phyloP scores from a whole-genome alignment of 1,140 invertebrate genomes.

The Zaprionus inermis region DNA sequence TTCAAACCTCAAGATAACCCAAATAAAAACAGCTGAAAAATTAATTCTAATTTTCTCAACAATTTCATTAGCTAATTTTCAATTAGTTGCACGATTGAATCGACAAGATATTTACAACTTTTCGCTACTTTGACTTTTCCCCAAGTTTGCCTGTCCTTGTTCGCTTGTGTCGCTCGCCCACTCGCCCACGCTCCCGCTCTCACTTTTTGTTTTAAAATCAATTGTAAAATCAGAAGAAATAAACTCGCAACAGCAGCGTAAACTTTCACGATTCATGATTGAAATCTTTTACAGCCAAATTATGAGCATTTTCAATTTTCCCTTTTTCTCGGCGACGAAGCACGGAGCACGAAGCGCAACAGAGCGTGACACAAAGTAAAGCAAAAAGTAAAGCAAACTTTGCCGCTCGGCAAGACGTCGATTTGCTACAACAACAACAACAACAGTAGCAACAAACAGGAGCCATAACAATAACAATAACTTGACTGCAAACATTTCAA shows the following conservation, averaged over 20 bases:
- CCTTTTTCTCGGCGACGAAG: constrained; percentile 2
- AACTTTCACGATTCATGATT: constrained; percentile 79
- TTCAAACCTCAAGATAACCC: not conserved
- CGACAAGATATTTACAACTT: constrained; percentile 79
- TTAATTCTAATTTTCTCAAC: constrained; percentile 57
- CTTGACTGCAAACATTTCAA: constrained; percentile 80
- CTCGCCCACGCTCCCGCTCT: too few species aligned
- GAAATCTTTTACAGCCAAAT: constrained; percentile 82
- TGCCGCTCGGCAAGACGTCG: constrained; percentile 64
- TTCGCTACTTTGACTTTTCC: constrained; percentile 27
- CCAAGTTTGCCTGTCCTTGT: not conserved
- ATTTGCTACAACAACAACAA: constrained; percentile 57
- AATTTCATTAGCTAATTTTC: constrained; percentile 77
- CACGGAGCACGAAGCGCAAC: constrained; percentile 48
- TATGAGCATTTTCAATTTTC: constrained; percentile 81
- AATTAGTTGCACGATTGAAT: constrained; percentile 81
- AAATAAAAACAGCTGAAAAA: constrained; percentile 30
- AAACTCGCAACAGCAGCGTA: constrained; percentile 60
- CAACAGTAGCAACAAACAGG: constrained; percentile 33
- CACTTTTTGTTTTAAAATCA: constrained; percentile 66
- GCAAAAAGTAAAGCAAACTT: constrained; percentile 83
- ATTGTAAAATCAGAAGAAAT: constrained; percentile 78
- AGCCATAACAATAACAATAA: constrained; percentile 80
- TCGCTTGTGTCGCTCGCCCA: not conserved
- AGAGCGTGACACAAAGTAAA: constrained; percentile 81